phyloP scores from a whole-genome alignment of 2,113 vertebrate species.

The Vanacampus margaritifer region DNA sequence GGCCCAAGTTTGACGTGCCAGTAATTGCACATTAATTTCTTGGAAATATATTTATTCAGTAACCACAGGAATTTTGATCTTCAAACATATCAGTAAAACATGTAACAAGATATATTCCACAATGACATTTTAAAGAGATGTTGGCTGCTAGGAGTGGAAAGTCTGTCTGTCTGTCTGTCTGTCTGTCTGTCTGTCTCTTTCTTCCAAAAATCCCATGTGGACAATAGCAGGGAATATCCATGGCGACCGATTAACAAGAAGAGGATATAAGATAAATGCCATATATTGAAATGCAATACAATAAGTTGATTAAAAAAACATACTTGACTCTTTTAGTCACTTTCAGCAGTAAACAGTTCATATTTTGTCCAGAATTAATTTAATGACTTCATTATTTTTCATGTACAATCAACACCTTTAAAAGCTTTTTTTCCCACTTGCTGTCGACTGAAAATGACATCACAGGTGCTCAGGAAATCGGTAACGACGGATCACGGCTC shows the following conservation, averaged over 20 bases:
- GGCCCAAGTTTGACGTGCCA: slow-evolving; percentile 15
- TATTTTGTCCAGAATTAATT: too few species aligned
- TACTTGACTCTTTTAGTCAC: too few species aligned
- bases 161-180: slow-evolving; percentile 34
- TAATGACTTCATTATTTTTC: too few species aligned
- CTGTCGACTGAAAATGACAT: too few species aligned
- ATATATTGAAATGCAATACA: slow-evolving; percentile 12
- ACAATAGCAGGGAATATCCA: slow-evolving; percentile 37
- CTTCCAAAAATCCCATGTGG: slow-evolving; percentile 18
- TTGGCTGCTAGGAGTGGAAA: slow-evolving; percentile 38
- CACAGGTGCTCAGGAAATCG: too few species aligned
- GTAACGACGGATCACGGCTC: too few species aligned
- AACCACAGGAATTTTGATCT: not conserved
- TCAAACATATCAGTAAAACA: slow-evolving; percentile 16
- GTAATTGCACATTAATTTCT: not conserved
- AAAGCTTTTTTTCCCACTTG: too few species aligned
- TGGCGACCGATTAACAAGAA: slow-evolving; percentile 17
- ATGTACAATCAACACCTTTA: too few species aligned
- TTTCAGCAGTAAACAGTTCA: too few species aligned
- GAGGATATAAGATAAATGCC: slow-evolving; percentile 39
- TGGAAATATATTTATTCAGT: not conserved
- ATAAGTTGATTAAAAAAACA: slow-evolving; percentile 4
- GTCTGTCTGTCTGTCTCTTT: slow-evolving; percentile 33
- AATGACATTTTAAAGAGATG: slow-evolving; percentile 32
- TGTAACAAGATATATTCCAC: slow-evolving; percentile 19